These are phyloP conservation scores for Globodera rostochiensis DNA, from an alignment of 1,140 invertebrate species.

Conservation along the genomic window DNA sequence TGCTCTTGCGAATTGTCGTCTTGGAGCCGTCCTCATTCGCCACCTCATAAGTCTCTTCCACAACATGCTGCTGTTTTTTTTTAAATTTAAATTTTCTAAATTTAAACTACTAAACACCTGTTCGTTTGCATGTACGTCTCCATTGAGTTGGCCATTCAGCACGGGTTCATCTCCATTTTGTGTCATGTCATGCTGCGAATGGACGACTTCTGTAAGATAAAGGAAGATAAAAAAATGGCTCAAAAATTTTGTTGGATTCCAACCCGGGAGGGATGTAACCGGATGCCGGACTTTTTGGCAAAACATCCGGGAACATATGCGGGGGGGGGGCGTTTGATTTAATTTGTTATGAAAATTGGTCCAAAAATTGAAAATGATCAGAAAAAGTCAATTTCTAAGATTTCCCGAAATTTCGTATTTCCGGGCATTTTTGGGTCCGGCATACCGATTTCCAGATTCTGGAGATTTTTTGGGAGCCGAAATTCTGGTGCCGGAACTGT, in stretches of 20 bases:
- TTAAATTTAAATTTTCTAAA: background rate
- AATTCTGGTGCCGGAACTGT: too few species aligned
- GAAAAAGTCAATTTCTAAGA: too few species aligned
- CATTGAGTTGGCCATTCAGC: background rate
- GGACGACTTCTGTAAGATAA: background rate
- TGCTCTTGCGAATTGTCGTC: conserved; percentile 10
- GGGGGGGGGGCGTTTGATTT: too few species aligned
- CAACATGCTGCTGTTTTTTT: background rate
- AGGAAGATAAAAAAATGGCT: background rate
- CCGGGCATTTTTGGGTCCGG: background rate
- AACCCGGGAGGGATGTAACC: too few species aligned
- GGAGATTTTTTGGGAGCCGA: too few species aligned
- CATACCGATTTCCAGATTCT: background rate
- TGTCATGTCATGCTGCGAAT: background rate
- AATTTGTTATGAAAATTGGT: too few species aligned
- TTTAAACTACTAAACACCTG: background rate
- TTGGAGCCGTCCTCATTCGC: background rate
- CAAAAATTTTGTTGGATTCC: too few species aligned
- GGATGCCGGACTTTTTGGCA: background rate
- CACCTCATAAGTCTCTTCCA: background rate
- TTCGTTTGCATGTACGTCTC: background rate
- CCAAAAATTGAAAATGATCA: too few species aligned
- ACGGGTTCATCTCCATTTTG: conserved; percentile 1
- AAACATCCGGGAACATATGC: background rate
- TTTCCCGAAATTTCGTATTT: background rate